Percentiles rank a stretch among this genome's conserved stretches.
These are phyloP conservation scores for Varecia variegata DNA, from an alignment of 2,797 vertebrate species.

Conservation along the genomic window DNA sequence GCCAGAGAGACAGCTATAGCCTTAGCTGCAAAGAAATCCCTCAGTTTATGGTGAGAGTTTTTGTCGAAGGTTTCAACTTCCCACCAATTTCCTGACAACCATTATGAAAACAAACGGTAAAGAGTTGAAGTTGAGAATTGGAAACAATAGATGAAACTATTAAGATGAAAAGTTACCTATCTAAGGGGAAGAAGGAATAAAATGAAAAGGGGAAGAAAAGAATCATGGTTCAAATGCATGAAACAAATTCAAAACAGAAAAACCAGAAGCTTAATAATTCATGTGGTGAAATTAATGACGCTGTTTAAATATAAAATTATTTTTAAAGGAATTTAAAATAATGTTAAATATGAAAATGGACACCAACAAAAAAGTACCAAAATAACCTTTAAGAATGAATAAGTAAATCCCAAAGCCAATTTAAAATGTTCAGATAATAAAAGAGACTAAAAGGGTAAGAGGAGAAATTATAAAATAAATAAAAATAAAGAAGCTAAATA, in stretches of 20 bases:
- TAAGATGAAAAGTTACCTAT: not conserved
- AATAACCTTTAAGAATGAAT: not conserved
- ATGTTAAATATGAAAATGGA: not conserved
- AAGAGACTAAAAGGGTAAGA: not conserved
- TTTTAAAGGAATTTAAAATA: slow-evolving; percentile 20
- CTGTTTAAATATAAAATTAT: not conserved
- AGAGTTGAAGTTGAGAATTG: not conserved
- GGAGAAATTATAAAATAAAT: not conserved
- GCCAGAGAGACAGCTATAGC: slow-evolving; percentile 16
- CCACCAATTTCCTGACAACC: not conserved
- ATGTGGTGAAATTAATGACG: not conserved
- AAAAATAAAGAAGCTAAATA: slow-evolving; percentile 7
- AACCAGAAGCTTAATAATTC: not conserved
- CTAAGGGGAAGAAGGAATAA: not conserved
- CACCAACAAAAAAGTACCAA: not conserved
- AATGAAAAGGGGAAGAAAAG: not conserved
- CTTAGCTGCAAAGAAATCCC: not conserved
- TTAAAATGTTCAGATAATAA: slow-evolving; percentile 5
- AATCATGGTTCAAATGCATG: not conserved
- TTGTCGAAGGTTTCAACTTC: not conserved
- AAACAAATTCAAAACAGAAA: not conserved
- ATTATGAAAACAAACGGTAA: not conserved
- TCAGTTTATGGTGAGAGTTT: not conserved
- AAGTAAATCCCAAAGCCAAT: not conserved
- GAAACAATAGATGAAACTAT: not conserved